Percentiles rank a stretch among this genome's conserved stretches.
Evolutionary conservation across 2,113 vertebrate species (phyloP).

Genomic region (Forbesichthys agassizii): DNA sequence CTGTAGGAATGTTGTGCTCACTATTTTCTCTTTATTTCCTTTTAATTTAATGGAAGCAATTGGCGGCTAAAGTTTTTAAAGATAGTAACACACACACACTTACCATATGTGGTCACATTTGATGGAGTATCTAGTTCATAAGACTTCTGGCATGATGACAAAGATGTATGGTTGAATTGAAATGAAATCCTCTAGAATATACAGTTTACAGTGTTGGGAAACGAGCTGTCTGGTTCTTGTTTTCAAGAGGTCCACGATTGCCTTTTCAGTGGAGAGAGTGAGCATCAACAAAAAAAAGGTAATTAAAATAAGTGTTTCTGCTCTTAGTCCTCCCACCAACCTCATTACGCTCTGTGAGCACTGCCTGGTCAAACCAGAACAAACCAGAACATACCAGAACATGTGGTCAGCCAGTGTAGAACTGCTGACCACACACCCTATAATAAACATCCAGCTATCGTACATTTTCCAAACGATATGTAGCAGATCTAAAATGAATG

Average conservation of each 20-base stretch:
- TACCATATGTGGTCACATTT: too few relatives aligned
- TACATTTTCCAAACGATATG: neutral
- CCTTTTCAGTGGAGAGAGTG: neutral
- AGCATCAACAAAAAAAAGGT: conserved; percentile 34
- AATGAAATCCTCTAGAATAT: neutral
- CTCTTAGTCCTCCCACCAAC: conserved; percentile 31
- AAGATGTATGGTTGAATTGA: neutral
- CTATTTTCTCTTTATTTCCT: too few relatives aligned
- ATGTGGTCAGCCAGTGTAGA: neutral
- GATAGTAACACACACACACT: too few relatives aligned
- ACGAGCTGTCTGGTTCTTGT: neutral
- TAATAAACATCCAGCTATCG: conserved; percentile 3
- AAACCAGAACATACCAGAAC: neutral
- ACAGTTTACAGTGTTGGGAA: conserved; percentile 8
- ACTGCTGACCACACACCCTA: conserved; percentile 17
- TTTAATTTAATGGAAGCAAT: too few relatives aligned
- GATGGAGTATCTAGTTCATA: too few relatives aligned
- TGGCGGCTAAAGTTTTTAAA: too few relatives aligned
- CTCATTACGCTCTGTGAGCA: conserved; percentile 43
- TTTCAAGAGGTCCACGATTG: neutral
- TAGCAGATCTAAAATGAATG: too few relatives aligned
- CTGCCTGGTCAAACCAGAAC: conserved; percentile 24
- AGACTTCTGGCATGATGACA: neutral
- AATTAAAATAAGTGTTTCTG: conserved; percentile 47
- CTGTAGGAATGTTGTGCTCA: too few relatives aligned